Conservation (phyloP, 2,888 invertebrate genomes). For the Tromatobia lineatoria region DNA sequence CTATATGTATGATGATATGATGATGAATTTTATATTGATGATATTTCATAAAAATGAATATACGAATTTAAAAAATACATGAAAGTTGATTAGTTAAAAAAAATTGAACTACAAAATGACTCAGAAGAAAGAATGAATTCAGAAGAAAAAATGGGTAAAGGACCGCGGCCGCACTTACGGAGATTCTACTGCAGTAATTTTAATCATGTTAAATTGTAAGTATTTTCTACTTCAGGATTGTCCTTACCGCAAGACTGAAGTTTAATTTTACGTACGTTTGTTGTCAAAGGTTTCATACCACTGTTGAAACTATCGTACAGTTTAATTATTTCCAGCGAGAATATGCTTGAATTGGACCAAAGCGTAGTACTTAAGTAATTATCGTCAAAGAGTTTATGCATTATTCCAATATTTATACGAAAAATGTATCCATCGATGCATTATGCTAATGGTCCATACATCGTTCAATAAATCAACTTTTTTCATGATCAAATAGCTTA, state of each 20-base stretch:
- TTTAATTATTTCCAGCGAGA: background rate
- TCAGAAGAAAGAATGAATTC: too few species aligned
- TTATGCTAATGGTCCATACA: background rate
- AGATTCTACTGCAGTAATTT: background rate
- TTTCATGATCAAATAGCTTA: background rate
- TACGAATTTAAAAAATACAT: too few species aligned
- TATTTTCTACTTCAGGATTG: background rate
- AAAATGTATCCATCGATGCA: background rate
- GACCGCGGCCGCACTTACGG: background rate
- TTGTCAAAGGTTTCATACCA: constrained; percentile 6
- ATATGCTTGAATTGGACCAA: constrained; percentile 16
- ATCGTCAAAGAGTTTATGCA: constrained; percentile 2
- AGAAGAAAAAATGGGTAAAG: background rate
- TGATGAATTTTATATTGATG: too few species aligned
- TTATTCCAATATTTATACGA: constrained; percentile 2
- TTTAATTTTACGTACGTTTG: background rate
- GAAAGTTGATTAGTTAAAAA: too few species aligned
- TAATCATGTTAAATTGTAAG: constrained; percentile 1
- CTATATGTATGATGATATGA: background rate
- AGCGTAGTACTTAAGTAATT: constrained; percentile 19
- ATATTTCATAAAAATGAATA: too few species aligned
- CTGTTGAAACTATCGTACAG: constrained; percentile 1
- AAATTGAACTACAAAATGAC: too few species aligned
- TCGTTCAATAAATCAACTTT: constrained; percentile 27
- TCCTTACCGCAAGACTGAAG: constrained; percentile 17